Base-by-base conservation (phyloP, 2,888 invertebrate species). In the Tenthredo mesomela region DNA sequence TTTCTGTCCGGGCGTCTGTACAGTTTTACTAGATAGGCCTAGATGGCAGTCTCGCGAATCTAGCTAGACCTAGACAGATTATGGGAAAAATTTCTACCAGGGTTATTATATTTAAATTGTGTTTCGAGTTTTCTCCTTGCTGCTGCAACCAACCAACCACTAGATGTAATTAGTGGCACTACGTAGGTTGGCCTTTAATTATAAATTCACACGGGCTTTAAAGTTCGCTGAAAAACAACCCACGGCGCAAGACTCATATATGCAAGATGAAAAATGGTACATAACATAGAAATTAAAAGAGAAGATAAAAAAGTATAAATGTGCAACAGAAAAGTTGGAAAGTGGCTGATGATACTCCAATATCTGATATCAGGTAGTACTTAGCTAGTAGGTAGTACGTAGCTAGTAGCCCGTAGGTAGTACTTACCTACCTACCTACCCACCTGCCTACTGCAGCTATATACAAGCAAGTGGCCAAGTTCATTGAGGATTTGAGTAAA, bases 401-500 rank as follows among this genome's bases (percentile, higher is more conserved):
- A n/a, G n/a, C n/a, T n/a, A n/a, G n/a, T n/a, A n/a, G n/a, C n/a
- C n/a, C n/a, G n/a, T n/a, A n/a, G n/a, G n/a, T n/a, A n/a, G n/a
- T n/a, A n/a, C 18, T 4, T 70, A 70, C 70, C 25, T 70, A 65
- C 71, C 33, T 33, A 33, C 33, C 29, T 33, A 12, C 18, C 12
- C 37, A 70, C 70, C 25, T 70, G 25, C 71, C 37, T 37, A 37
- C 4, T 25, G 25, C n/a, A 54, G 6, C 18, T n/a, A 21, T 73
- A 29, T 33, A n/a, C n/a, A 50, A 33, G 33, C 25, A 47, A 67
- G 65, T 43, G 29, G 82, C 47, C n/a, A 82, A 67, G 65, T 82
- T 82, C 67, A 82, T 82, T 67, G 67, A 82, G 67, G 15, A 82
- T 82, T 67, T 82, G 25, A 67, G 82, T 67, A 65, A 9, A 82